Conservation (phyloP, 2,113 vertebrate species). For the Tychaedon coryphoeus region DNA sequence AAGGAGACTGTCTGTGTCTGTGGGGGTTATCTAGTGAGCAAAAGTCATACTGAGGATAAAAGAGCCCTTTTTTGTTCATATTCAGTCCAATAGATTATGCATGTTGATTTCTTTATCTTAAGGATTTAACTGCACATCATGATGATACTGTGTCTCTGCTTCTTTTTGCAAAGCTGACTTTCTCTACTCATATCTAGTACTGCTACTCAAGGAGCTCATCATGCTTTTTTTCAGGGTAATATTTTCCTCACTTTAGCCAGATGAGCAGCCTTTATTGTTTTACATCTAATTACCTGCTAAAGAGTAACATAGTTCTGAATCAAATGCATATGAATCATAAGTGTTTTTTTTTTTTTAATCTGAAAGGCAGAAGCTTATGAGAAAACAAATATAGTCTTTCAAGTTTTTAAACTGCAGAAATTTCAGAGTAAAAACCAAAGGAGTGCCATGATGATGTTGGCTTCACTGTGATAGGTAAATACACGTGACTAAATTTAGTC, state of each 20-base stretch:
- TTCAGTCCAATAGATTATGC: background rate
- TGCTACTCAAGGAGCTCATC: background rate
- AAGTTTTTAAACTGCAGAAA: background rate
- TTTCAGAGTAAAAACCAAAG: background rate
- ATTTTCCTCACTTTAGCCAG: background rate
- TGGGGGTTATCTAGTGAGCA: background rate
- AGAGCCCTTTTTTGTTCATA: background rate
- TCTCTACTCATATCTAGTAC: background rate
- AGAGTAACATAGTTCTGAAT: background rate
- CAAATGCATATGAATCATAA: background rate
- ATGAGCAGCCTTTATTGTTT: constrained; percentile 32
- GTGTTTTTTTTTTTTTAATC: background rate
- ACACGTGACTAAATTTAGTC: background rate
- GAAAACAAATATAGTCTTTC: background rate
- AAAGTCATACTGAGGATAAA: background rate
- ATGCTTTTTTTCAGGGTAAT: background rate
- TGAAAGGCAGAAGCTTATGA: background rate
- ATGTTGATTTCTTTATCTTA: background rate
- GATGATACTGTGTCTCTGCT: background rate
- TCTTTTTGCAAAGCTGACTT: background rate
- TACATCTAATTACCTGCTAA: constrained; percentile 28
- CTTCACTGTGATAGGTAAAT: background rate
- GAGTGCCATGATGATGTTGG: background rate
- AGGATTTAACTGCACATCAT: background rate
- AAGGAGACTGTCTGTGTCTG: background rate